A percentile compares a stretch with the other conserved stretches of the same genome.
These are phyloP conservation scores for Eriocheir sinensis DNA, from an alignment of 1,140 invertebrate genomes.

Conservation along the genomic window DNA sequence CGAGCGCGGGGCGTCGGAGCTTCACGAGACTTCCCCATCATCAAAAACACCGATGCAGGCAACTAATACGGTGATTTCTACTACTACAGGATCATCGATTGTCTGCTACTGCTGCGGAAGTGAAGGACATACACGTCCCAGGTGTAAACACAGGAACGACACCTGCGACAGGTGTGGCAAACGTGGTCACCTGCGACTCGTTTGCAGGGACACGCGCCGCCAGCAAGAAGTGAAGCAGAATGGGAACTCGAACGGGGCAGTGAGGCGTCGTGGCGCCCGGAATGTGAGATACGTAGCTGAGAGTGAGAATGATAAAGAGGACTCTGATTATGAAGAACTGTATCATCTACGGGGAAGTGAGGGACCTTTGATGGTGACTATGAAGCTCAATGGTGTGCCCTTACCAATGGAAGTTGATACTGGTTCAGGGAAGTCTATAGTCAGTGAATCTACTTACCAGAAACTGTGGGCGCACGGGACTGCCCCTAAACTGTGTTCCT, in stretches of 20 bases:
- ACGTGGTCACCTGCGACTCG: not conserved
- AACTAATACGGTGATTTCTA: not conserved
- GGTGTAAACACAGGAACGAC: not conserved
- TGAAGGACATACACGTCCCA: not conserved
- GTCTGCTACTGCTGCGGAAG: not conserved
- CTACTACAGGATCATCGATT: not conserved
- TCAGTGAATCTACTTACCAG: conserved; percentile 23
- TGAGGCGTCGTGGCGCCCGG: not conserved
- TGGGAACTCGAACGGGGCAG: not conserved
- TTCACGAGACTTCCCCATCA: too few species aligned
- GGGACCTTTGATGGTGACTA: not conserved
- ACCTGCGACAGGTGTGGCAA: not conserved
- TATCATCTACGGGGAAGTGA: not conserved
- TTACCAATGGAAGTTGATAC: not conserved
- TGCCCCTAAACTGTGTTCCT: not conserved
- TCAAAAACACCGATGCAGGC: not conserved
- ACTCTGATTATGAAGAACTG: not conserved
- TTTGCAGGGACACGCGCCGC: not conserved
- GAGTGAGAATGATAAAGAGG: not conserved
- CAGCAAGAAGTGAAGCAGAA: not conserved
- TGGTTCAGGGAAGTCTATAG: not conserved
- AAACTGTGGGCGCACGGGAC: not conserved
- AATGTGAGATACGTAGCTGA: not conserved
- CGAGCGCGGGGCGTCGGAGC: not conserved
- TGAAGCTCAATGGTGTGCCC: not conserved